Evolutionary conservation across 2,113 vertebrate species (phyloP), one percentile per base, ranked within the genome.

Genomic region (Motacilla alba): DNA sequence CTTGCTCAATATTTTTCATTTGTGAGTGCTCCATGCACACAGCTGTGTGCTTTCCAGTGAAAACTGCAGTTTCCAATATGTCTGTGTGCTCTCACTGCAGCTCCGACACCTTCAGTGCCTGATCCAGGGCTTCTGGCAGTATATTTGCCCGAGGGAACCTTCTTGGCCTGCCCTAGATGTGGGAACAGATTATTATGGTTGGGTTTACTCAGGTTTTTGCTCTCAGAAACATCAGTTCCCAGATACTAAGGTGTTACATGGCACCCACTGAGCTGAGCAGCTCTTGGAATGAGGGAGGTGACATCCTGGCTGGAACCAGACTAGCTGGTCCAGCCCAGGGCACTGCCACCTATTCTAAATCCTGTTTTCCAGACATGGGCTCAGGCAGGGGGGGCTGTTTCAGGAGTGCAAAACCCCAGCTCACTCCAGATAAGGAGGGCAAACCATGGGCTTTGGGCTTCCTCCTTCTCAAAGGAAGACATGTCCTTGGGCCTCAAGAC

Each of bases 351-450:
- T 21, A 7, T 46, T 59, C 33, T 39, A 82, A 67, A 67, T 19
- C 28, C 28, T n/a, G 10, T 52, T 70, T 72, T 84, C 20, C 44
- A 66, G 8, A 31, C 24, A 18, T 15, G 28, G 33, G 20, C 23
- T 46, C 4, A 16, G 23, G 11, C 5, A 2, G 10, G 2, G 10
- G 4, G 5, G 1, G 1, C 19, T 58, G 13, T 64, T 56, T 63
- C 2, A 5, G 37, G 24, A 10, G 15, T 77, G 27, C 31, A 50
- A 77, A 70, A 28, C 2, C 8, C 30, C 18, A 56, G 27, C 10
- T 60, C 55, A 20, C 35, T 50, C 12, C 23, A 39, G 66, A 14
- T 60, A 82, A 30, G 10, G 3, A 28, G 31, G 7, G 10, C 3
- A 63, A n/a, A 41, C 12, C 10, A 39, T 24, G 13, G 19, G 5